phyloP scores from a whole-genome alignment of 1,140 invertebrate genomes.

The Amphibalanus amphitrite region DNA sequence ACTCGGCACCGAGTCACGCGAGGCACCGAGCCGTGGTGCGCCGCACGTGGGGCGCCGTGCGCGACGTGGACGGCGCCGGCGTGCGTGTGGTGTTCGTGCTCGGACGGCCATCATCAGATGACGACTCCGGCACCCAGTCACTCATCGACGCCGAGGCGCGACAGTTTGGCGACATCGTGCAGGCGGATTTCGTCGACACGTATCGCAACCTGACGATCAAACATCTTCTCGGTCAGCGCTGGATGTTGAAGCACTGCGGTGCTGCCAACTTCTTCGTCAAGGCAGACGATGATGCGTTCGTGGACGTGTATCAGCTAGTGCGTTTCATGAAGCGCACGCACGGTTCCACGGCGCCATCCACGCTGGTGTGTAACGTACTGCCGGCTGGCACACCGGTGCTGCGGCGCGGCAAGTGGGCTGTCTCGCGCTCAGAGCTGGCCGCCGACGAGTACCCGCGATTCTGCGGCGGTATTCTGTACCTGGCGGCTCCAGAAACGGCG shows the following conservation, averaged over 20 bases:
- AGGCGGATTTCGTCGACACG: slow-evolving; percentile 28
- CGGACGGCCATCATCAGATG: slow-evolving; percentile 13
- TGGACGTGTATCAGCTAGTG: slow-evolving; percentile 30
- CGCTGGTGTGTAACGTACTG: slow-evolving; percentile 26
- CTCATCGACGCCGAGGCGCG: slow-evolving; percentile 17
- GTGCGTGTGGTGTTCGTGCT: slow-evolving; percentile 24
- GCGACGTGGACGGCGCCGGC: slow-evolving; percentile 15
- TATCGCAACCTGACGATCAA: slow-evolving; percentile 33
- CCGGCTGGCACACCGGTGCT: slow-evolving; percentile 24
- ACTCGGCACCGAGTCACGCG: slow-evolving; percentile 28
- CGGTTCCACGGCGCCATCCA: slow-evolving; percentile 13
- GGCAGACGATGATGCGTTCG: slow-evolving; percentile 35
- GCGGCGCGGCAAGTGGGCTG: slow-evolving; percentile 28
- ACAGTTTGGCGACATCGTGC: slow-evolving; percentile 25
- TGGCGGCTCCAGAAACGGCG: slow-evolving; percentile 27
- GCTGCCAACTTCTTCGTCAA: slow-evolving; percentile 30
- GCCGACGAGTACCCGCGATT: slow-evolving; percentile 25
- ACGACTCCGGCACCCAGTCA: slow-evolving; percentile 1
- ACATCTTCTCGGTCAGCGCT: slow-evolving; percentile 32
- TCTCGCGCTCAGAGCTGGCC: slow-evolving; percentile 23
- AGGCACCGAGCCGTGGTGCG: slow-evolving; percentile 25
- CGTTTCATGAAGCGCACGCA: slow-evolving; percentile 22
- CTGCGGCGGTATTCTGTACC: slow-evolving; percentile 30
- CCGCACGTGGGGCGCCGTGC: slow-evolving; percentile 21
- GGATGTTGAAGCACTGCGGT: slow-evolving; percentile 28